These are phyloP conservation scores for Latheticus oryzae DNA, from an alignment of 2,888 invertebrate genomes.

Conservation along the genomic window DNA sequence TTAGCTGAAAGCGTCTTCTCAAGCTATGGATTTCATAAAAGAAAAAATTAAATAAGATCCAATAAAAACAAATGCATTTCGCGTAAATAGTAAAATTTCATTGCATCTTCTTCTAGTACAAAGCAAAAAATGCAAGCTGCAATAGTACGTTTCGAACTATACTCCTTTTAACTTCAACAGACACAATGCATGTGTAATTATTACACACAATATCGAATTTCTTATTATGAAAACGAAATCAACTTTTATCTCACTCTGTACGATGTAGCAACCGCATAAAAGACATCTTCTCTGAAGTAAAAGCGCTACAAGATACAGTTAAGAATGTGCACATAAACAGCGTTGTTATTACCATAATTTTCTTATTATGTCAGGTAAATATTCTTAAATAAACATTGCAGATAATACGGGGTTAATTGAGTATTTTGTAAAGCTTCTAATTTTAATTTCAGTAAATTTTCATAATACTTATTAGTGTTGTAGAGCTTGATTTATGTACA, in stretches of 20 bases:
- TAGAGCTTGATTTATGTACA: too few relatives aligned
- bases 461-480: too few relatives aligned
- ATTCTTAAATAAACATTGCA: slow-evolving; percentile 34
- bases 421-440: slow-evolving; percentile 25
- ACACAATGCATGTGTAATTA: slow-evolving; percentile 32
- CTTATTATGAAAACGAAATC: slow-evolving; percentile 31
- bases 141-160: slow-evolving; percentile 27
- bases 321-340: slow-evolving; percentile 23
- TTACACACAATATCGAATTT: slow-evolving; percentile 36
- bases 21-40: slow-evolving; percentile 13
- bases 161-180: slow-evolving; percentile 33
- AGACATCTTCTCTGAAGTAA: slow-evolving; percentile 26
- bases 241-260: slow-evolving; percentile 30
- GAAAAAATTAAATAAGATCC: slow-evolving; percentile 23
- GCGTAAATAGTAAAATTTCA: slow-evolving; percentile 9
- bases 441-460: slow-evolving; percentile 3
- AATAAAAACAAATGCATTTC: slow-evolving; percentile 11
- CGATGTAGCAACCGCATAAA: slow-evolving; percentile 22
- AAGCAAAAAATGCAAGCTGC: slow-evolving; percentile 21
- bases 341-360: slow-evolving; percentile 37
- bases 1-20: slow-evolving; percentile 12
- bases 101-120: slow-evolving; percentile 7
- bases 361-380: slow-evolving; percentile 24
- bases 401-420: slow-evolving; percentile 36
- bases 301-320: slow-evolving; percentile 22